Evolutionary conservation across 35 echinoderm and acorn worm species (phyloP).

Genomic region (Diadema setosum): DNA sequence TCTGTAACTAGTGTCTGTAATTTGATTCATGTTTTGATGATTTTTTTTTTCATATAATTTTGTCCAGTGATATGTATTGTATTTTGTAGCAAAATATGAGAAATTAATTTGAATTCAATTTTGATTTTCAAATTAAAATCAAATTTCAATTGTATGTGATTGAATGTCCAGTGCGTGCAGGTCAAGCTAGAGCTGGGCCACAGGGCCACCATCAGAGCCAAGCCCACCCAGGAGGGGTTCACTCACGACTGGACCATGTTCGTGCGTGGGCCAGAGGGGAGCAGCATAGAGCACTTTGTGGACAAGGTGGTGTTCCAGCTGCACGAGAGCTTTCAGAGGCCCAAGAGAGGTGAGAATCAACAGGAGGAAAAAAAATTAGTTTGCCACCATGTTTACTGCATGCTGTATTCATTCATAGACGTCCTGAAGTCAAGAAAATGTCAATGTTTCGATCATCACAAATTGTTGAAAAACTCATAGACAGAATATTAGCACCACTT

Average conservation of each 20-base stretch:
- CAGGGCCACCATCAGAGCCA: conserved; percentile 65
- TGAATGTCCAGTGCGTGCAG: conserved; percentile 74
- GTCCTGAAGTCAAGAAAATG: no score
- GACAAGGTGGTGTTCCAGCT: conserved; percentile 94
- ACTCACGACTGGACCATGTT: conserved; percentile 99
- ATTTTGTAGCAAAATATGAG: neutral
- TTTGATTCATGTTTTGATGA: neutral
- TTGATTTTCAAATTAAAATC: neutral
- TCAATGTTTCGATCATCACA: no score
- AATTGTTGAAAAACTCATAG: no score
- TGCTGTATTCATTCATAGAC: no score
- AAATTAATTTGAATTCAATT: neutral
- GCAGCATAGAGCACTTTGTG: conserved; percentile 90
- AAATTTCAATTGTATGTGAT: neutral
- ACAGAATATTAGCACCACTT: no score
- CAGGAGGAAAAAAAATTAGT: no score
- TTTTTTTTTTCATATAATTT: neutral
- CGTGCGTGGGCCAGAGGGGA: conserved; percentile 91
- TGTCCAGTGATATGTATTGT: neutral
- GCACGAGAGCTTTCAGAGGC: conserved; percentile 90
- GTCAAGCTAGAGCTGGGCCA: conserved; percentile 98
- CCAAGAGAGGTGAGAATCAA: conserved; percentile 82
- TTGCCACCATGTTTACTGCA: no score
- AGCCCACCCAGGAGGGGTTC: conserved; percentile 77
- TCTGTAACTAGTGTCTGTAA: neutral